phyloP scores from a whole-genome alignment of 2,888 invertebrate genomes.

The Ophion slaviceki region DNA sequence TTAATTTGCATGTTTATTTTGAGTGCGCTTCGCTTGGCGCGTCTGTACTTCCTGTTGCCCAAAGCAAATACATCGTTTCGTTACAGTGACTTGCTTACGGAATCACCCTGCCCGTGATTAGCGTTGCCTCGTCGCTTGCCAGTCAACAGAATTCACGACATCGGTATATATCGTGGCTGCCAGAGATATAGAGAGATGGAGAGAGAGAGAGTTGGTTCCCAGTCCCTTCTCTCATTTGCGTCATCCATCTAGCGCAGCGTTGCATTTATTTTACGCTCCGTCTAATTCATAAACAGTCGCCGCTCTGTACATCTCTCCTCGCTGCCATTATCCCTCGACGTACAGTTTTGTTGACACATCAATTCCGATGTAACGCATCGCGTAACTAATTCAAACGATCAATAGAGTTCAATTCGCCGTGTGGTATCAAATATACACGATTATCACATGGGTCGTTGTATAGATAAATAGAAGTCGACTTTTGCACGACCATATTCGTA shows the following conservation, averaged over 20 bases:
- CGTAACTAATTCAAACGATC: conserved; percentile 41
- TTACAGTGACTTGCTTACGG: conserved; percentile 63
- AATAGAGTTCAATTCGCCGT: conserved; percentile 16
- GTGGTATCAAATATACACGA: conserved; percentile 28
- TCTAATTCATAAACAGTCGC: conserved; percentile 49
- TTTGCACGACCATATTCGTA: neutral
- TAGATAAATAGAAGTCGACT: neutral
- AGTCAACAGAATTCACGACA: conserved; percentile 58
- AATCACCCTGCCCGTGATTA: conserved; percentile 45
- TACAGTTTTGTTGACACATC: conserved; percentile 41
- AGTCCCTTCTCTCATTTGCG: conserved; percentile 22
- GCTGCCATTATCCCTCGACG: conserved; percentile 17
- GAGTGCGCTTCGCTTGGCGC: conserved; percentile 36
- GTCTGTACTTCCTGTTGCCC: conserved; percentile 38
- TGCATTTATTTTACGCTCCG: conserved; percentile 50
- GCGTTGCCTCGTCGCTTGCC: conserved; percentile 40
- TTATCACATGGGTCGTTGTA: conserved; percentile 19
- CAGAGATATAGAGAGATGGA: neutral
- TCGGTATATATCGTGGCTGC: conserved; percentile 15
- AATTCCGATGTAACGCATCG: conserved; percentile 28
- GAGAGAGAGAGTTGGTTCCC: neutral
- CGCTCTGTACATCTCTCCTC: conserved; percentile 6
- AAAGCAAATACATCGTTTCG: conserved; percentile 60
- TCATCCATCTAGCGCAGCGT: conserved; percentile 7
- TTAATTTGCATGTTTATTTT: conserved; percentile 68